Conservation (phyloP, 2,888 invertebrate species). For the Hypolimnas misippus region DNA sequence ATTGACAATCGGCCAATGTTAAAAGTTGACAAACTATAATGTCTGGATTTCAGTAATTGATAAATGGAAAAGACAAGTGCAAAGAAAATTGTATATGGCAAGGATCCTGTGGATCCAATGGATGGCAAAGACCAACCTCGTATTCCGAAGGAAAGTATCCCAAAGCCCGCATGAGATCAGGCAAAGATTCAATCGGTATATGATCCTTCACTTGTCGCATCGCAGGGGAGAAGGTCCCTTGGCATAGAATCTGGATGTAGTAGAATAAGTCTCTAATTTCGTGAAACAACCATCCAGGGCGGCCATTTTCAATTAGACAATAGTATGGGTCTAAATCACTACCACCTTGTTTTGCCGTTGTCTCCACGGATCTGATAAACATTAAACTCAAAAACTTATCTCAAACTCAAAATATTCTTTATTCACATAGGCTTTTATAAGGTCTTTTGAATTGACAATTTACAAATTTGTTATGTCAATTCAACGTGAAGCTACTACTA, state of each 20-base stretch:
- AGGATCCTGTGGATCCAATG: no score
- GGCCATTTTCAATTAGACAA: slow-evolving; percentile 87
- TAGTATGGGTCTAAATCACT: slow-evolving; percentile 87
- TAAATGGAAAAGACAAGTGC: no score
- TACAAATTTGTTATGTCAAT: no score
- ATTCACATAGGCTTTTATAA: not conserved
- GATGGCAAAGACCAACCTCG: slow-evolving; percentile 85
- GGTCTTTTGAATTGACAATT: no score
- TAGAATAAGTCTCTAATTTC: slow-evolving; percentile 91
- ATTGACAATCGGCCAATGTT: no score
- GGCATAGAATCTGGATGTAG: slow-evolving; percentile 89
- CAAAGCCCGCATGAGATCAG: slow-evolving; percentile 89
- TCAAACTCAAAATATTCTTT: no score
- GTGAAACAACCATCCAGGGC: slow-evolving; percentile 87
- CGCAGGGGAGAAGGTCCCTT: slow-evolving; percentile 87
- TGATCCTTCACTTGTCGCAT: slow-evolving; percentile 84
- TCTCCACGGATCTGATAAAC: slow-evolving; percentile 75
- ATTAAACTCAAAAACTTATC: no score
- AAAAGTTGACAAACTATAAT: no score
- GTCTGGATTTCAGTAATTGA: no score
- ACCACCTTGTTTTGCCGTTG: slow-evolving; percentile 80
- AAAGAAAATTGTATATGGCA: no score
- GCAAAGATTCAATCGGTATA: slow-evolving; percentile 86
- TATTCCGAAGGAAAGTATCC: slow-evolving; percentile 90
- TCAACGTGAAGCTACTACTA: no score